phyloP scores from a whole-genome alignment of 23 tunicate species.

The Halocynthia roretzi region DNA sequence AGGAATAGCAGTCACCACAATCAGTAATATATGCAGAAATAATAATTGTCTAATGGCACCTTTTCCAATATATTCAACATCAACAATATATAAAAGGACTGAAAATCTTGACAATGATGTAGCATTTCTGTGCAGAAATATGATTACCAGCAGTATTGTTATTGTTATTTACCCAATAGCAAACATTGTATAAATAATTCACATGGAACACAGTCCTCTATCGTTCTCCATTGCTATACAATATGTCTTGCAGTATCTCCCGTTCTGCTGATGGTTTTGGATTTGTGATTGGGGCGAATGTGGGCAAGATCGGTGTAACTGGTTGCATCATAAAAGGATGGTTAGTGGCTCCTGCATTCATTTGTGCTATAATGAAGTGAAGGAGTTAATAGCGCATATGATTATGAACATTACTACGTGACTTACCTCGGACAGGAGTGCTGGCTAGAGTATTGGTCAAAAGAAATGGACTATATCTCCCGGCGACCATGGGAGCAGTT shows the following conservation, averaged over 20 bases:
- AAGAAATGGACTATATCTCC: slow-evolving; percentile 79
- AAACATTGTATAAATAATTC: too few species aligned
- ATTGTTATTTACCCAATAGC: too few species aligned
- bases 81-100: too few species aligned
- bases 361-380: not conserved
- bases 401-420: not conserved
- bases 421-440: slow-evolving; percentile 4
- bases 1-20: too few species aligned
- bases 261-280: slow-evolving; percentile 56
- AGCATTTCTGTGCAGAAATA: too few species aligned
- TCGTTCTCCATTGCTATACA: slow-evolving; percentile 25
- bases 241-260: slow-evolving; percentile 59
- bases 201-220: too few species aligned
- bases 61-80: too few species aligned
- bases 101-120: too few species aligned
- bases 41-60: too few species aligned
- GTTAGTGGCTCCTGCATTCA: slow-evolving; percentile 1
- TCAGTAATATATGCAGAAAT: too few species aligned
- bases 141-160: too few species aligned
- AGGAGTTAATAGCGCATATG: not conserved
- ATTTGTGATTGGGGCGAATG: slow-evolving; percentile 55
- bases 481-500: slow-evolving; percentile 55
- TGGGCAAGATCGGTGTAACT: slow-evolving; percentile 56
- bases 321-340: slow-evolving; percentile 46
- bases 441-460: slow-evolving; percentile 12